A percentile compares a stretch with the other conserved stretches of the same genome.
These are phyloP conservation scores for Colius striatus DNA, from an alignment of 2,113 vertebrate species.

Conservation along the genomic window DNA sequence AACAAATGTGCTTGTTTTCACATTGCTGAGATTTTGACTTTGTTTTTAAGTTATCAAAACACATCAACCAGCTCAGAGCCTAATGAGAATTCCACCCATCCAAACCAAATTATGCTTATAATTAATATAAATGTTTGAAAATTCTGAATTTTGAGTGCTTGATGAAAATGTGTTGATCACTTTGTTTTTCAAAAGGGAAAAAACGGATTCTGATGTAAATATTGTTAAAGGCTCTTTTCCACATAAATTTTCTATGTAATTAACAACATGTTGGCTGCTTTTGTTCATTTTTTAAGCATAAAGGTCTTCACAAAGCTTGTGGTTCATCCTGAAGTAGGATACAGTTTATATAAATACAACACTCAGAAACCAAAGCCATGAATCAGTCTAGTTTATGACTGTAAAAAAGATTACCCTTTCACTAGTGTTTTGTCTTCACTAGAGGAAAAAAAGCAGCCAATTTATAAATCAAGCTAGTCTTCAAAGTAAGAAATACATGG, in stretches of 20 bases:
- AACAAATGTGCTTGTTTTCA: background rate
- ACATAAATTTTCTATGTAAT: background rate
- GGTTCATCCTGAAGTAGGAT: background rate
- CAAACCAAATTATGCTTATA: constrained; percentile 10
- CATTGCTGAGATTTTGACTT: constrained; percentile 6
- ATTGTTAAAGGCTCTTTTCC: background rate
- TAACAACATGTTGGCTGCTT: background rate
- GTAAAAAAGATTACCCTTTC: background rate
- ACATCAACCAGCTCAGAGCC: background rate
- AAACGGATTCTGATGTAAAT: background rate
- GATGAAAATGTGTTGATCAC: background rate
- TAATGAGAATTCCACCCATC: constrained; percentile 45
- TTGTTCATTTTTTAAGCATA: background rate
- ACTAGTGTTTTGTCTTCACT: background rate
- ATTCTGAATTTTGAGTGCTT: background rate
- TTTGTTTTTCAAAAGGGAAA: background rate
- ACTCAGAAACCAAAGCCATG: background rate
- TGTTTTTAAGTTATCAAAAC: constrained; percentile 13
- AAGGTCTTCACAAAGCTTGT: background rate
- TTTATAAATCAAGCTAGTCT: background rate
- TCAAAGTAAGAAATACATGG: background rate
- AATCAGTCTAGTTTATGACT: background rate
- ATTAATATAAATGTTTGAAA: background rate
- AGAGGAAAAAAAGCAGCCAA: background rate
- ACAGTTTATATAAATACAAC: background rate